These are phyloP conservation scores for Danaus melanippus DNA, from an alignment of 1,140 invertebrate species.

Conservation along the genomic window DNA sequence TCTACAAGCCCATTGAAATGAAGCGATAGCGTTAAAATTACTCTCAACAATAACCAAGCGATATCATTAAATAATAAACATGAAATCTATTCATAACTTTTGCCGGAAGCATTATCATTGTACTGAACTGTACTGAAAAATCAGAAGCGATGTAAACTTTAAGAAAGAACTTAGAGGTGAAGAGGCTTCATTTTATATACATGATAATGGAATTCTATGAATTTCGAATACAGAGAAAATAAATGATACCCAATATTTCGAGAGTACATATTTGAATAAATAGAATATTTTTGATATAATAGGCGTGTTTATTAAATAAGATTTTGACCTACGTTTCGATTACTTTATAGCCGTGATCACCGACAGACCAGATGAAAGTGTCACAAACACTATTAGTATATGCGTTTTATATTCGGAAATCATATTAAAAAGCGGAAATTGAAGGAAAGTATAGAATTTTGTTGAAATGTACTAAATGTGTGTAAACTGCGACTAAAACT, in stretches of 20 bases:
- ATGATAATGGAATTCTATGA: too few species aligned
- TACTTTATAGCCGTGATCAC: too few species aligned
- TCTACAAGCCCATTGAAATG: constrained; percentile 46
- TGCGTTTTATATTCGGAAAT: too few species aligned
- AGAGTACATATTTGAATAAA: neutral
- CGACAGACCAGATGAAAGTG: too few species aligned
- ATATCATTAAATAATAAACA: constrained; percentile 21
- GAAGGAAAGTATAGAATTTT: too few species aligned
- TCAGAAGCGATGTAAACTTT: neutral
- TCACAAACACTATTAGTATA: too few species aligned
- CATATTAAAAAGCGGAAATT: too few species aligned
- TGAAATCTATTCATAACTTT: constrained; percentile 15
- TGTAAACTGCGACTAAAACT: constrained; percentile 5
- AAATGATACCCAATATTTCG: neutral
- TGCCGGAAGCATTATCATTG: neutral
- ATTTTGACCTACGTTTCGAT: too few species aligned
- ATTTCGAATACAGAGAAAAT: too few species aligned
- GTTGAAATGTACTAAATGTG: too few species aligned
- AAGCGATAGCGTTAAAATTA: constrained; percentile 45
- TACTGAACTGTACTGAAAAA: neutral
- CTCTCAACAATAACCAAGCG: constrained; percentile 25
- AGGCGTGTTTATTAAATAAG: too few species aligned
- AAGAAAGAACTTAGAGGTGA: neutral
- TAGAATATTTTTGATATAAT: neutral
- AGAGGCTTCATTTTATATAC: too few species aligned